Conservation (phyloP, 2,113 vertebrate genomes). For the Malurus alboscapulatus region DNA sequence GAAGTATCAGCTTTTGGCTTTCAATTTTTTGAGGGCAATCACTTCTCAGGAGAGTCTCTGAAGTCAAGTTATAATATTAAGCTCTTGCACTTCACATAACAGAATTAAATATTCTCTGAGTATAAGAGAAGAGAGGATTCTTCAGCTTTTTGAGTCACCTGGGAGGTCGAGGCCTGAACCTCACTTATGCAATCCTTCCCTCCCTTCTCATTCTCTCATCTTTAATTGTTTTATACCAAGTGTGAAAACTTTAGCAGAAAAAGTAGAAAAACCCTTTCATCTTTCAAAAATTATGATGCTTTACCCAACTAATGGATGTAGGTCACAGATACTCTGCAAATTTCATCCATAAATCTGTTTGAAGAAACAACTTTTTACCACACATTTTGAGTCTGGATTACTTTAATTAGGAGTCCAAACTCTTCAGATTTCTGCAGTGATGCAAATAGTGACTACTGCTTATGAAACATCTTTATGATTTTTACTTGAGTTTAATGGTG, state of each 20-base stretch:
- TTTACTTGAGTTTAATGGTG: neutral
- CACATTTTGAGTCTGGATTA: neutral
- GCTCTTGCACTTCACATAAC: neutral
- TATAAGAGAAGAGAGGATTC: neutral
- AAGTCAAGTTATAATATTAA: neutral
- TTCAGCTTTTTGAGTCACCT: neutral
- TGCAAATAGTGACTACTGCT: neutral
- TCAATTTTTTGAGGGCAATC: neutral
- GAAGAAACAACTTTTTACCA: conserved; percentile 2
- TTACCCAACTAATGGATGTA: neutral
- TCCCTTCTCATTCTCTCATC: neutral
- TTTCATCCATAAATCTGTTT: conserved; percentile 32
- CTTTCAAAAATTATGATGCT: neutral
- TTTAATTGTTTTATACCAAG: neutral
- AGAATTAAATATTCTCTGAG: neutral
- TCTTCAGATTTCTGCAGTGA: neutral
- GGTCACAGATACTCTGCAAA: neutral
- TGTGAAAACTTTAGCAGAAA: neutral
- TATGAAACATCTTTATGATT: neutral
- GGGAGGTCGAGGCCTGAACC: neutral
- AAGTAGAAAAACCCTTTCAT: neutral
- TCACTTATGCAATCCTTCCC: neutral
- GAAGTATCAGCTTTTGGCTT: neutral
- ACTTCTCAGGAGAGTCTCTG: neutral
- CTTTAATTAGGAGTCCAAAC: neutral